Base-by-base conservation (phyloP, 2,888 invertebrate species). In the Clusia tigrina region DNA sequence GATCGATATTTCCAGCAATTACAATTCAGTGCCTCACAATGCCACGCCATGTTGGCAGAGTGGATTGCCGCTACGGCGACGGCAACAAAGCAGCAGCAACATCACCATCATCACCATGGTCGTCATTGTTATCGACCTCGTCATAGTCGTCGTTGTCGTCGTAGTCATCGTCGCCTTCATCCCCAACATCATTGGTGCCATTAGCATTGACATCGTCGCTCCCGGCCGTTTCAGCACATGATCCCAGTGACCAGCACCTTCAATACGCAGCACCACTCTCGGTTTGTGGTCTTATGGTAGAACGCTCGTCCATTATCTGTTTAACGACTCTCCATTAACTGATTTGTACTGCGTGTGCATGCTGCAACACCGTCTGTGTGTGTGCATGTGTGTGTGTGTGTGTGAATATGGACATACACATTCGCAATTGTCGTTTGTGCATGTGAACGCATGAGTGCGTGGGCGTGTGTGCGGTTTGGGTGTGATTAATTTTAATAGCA, bases 21-120 rank as follows among this genome's bases (percentile, higher is more conserved):
- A 79, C 78, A 78, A 74, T 74, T 76, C 79, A 78, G 76, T 80
- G 76, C 73, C 76, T 73, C 79, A 76, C 75, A 71, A 76, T 74
- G 72, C 69, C 72, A 67, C 2, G 15, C 42, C 3, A 42, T 15
- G 42, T 42, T 42, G 9, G 3, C n/a, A 18, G 48, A 20, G 2
- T 48, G 6, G 20, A 5, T 22, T 48, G 6, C 18, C 24, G 26
- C 12, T 42, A 2, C 2, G 53, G 38, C n/a, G 52, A 32, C 37
- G 42, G 32, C 20, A 63, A 26, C 46, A 42, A 17, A n/a, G n/a
- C n/a, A n/a, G n/a, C n/a, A n/a, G n/a, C n/a, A n/a, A n/a, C n/a
- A n/a, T n/a, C n/a, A n/a, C n/a, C n/a, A n/a, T n/a, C n/a, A n/a
- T n/a, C n/a, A n/a, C n/a, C n/a, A 51, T 10, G 38, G 12, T 25